A percentile compares a stretch with the other conserved stretches of the same genome.
Evolutionary conservation across 2,888 invertebrate species (phyloP).

Genomic region (Atethmia centrago): DNA sequence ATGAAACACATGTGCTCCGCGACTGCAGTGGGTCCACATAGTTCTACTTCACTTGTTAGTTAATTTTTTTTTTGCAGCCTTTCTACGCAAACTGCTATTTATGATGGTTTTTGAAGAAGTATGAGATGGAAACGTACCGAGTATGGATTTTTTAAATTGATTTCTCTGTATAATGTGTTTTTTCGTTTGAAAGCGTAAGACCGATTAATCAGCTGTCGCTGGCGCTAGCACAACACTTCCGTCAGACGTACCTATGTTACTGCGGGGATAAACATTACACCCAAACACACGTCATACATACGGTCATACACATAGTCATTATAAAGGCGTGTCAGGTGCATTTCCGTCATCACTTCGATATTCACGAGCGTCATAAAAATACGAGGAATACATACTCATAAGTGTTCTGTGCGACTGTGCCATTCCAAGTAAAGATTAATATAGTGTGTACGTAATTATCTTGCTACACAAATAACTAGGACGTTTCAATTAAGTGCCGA

Average conservation of each 20-base stretch:
- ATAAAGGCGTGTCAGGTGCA: neutral
- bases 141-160: no score
- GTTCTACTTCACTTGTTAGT: no score
- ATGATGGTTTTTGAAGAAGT: no score
- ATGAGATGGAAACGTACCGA: no score
- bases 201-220: neutral
- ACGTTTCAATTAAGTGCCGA: constrained; percentile 25
- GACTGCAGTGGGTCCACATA: no score
- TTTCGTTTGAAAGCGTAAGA: neutral
- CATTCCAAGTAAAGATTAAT: constrained; percentile 3
- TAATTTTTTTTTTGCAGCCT: no score
- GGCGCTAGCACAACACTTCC: constrained; percentile 6
- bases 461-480: constrained; percentile 22
- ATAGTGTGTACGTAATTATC: constrained; percentile 25
- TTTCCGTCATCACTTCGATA: neutral
- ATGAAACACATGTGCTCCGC: no score
- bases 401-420: neutral
- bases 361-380: constrained; percentile 13
- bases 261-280: no score
- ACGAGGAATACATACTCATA: neutral
- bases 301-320: neutral
- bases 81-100: no score
- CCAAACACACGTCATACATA: neutral
- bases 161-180: no score
- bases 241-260: neutral